A percentile compares a stretch with the other conserved stretches of the same genome.
phyloP scores from a whole-genome alignment of 1,140 invertebrate genomes.

The Caenorhabditis brenneri region DNA sequence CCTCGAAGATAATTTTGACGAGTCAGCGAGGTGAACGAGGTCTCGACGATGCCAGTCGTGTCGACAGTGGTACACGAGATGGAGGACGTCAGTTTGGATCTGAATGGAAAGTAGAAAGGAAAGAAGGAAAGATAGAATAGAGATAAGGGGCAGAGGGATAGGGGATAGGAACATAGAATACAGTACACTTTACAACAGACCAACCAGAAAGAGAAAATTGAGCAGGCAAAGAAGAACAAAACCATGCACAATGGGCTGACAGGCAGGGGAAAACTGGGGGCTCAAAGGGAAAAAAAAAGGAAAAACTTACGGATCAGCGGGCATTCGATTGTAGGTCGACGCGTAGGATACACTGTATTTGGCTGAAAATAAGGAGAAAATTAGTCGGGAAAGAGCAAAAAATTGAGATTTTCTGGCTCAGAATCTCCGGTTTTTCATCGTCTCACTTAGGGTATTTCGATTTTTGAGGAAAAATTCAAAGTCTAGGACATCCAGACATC shows the following conservation, averaged over 20 bases:
- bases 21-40: constrained; percentile 47
- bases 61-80: constrained; percentile 38
- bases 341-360: constrained; percentile 62
- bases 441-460: too few species aligned
- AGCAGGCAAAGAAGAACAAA: constrained; percentile 33
- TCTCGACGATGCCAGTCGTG: constrained; percentile 36
- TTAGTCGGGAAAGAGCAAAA: too few species aligned
- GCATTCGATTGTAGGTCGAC: constrained; percentile 59
- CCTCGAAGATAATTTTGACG: constrained; percentile 35
- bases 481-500: too few species aligned
- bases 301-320: constrained; percentile 61
- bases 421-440: too few species aligned
- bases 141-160: too few species aligned
- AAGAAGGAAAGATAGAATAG: neutral
- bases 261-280: neutral
- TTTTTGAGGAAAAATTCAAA: too few species aligned
- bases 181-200: neutral
- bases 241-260: constrained; percentile 6
- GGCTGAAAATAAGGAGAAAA: constrained; percentile 48
- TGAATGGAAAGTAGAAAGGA: constrained; percentile 29
- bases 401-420: too few species aligned
- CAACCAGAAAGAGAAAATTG: neutral
- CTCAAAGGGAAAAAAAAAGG: neutral
- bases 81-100: constrained; percentile 18
- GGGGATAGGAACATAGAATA: neutral